Base-by-base conservation (phyloP, 37 sponge, comb jelly and placozoan species). In the Dysidea cf. avara region DNA sequence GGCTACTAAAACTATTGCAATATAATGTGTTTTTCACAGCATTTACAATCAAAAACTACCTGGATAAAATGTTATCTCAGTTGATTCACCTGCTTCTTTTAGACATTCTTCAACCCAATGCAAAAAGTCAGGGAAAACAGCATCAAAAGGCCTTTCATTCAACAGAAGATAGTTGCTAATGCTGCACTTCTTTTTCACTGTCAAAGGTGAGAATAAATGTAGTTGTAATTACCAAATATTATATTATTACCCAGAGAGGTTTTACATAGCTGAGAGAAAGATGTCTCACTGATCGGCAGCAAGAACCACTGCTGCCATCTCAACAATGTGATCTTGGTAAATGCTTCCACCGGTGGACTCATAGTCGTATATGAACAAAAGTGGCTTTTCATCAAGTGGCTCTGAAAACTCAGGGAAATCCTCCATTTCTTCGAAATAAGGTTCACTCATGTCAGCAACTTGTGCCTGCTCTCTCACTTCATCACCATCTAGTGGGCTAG, bases 301-400 rank as follows among this genome's bases (percentile, higher is more conserved):
- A 22, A 81, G 24, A 3, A 81, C 81, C 21, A 64, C 50, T 0
- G 73, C 81, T 18, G 73, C 81, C 18, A 81, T 33, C 28, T 81
- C 81, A 12, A 54, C 64, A 33, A 81, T 81, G 47, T 52, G 53
- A 17, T 71, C 81, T 1, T 64, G 18, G 35, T 81, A 63, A 56
- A 72, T 63, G 18, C 65, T 53, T 21, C 71, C 17, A 48, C 77
- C 78, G n/a, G 75, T 79, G 2, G 81, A 35, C 56, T 79, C 86
- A 22, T 39, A 60, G 34, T 72, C 74, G 24, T 64, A 79, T 12
- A 79, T 49, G 34, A 78, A n/a, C n/a, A n/a, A n/a, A n/a, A n/a
- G n/a, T n/a, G n/a, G n/a, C n/a, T n/a, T n/a, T n/a, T n/a, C n/a
- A n/a, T n/a, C n/a, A n/a, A n/a, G n/a, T n/a, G n/a, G n/a, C n/a